Percentiles rank a stretch among this genome's conserved stretches.
phyloP scores from a whole-genome alignment of 2,797 vertebrate species.

The Anomalospiza imberbis region DNA sequence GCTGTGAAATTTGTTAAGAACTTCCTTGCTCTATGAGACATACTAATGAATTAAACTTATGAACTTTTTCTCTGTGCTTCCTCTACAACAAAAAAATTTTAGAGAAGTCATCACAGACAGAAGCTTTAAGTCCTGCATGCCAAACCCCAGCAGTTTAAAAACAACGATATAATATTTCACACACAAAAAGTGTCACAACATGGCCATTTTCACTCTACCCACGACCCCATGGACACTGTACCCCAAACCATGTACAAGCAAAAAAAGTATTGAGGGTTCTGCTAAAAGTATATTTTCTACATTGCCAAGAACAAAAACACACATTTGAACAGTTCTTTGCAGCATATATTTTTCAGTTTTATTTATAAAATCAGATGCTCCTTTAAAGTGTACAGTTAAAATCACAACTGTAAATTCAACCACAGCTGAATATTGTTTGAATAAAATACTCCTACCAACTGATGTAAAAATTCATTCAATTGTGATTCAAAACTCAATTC shows the following conservation, averaged over 20 bases:
- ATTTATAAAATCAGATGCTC: constrained; percentile 58
- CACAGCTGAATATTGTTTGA: constrained; percentile 21
- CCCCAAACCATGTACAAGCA: neutral
- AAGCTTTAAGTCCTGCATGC: neutral
- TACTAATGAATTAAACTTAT: neutral
- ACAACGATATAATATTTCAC: neutral
- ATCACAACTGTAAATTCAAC: constrained; percentile 43
- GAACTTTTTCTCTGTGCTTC: neutral
- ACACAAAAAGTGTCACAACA: neutral
- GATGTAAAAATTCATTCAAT: constrained; percentile 22
- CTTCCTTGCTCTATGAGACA: neutral
- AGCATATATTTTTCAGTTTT: constrained; percentile 29
- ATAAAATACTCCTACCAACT: neutral
- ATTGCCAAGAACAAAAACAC: neutral
- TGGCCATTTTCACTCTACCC: neutral
- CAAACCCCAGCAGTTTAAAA: neutral
- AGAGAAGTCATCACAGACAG: neutral
- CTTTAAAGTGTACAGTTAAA: constrained; percentile 52
- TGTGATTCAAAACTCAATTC: neutral
- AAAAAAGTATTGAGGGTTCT: neutral
- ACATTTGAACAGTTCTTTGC: neutral
- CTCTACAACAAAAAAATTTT: neutral
- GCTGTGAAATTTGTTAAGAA: neutral
- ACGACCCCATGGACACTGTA: neutral
- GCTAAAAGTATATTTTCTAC: neutral